Percentiles rank a stretch among this genome's conserved stretches.
Conservation (phyloP, 2,888 invertebrate species). For the Acanthosepion esculentum region DNA sequence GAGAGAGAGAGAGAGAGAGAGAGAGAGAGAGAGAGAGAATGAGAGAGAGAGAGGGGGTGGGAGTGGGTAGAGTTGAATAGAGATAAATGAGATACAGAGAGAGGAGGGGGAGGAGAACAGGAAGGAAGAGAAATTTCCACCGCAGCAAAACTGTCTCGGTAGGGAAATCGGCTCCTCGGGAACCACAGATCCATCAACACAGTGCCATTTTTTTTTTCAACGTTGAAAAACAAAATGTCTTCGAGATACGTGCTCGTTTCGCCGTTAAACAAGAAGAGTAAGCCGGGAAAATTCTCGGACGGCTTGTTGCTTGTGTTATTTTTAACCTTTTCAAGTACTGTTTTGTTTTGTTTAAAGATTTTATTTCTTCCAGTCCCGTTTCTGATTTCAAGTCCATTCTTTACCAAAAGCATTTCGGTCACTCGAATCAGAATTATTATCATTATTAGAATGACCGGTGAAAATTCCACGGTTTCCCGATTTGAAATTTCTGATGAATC, state of each 20-base stretch:
- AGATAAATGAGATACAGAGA: not conserved
- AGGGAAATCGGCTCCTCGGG: not conserved
- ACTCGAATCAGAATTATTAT: too few relatives aligned
- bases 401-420: too few relatives aligned
- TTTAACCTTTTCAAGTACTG: not conserved
- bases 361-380: too few relatives aligned
- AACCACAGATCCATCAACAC: constrained; percentile 2
- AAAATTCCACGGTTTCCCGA: too few relatives aligned
- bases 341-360: not conserved
- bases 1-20: not conserved
- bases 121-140: not conserved
- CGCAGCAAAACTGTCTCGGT: not conserved
- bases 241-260: not conserved
- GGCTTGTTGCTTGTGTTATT: not conserved
- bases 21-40: not conserved
- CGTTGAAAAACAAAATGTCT: not conserved
- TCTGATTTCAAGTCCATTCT: too few relatives aligned
- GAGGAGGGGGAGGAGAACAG: not conserved
- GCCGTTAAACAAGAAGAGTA: not conserved
- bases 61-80: not conserved
- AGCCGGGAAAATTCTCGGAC: not conserved
- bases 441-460: too few relatives aligned
- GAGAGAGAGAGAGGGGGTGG: not conserved
- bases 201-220: not conserved
- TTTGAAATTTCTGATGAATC: too few relatives aligned